Evolutionary conservation across 2,113 vertebrate species (phyloP).

Genomic region (Chrysochloris asiatica): DNA sequence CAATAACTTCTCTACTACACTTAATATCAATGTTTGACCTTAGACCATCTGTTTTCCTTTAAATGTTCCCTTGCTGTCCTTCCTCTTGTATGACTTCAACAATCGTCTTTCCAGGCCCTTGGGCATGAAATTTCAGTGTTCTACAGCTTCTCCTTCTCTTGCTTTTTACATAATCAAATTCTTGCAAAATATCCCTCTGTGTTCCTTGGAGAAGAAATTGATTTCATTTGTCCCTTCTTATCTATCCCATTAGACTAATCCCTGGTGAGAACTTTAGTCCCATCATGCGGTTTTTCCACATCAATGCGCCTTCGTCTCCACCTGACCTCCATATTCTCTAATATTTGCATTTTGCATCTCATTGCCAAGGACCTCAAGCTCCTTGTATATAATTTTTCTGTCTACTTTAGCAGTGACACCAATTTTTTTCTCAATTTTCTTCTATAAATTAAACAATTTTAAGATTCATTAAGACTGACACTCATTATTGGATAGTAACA

Average conservation of each 20-base stretch:
- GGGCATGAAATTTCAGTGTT: constrained; percentile 68
- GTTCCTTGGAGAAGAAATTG: constrained; percentile 52
- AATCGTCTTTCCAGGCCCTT: constrained; percentile 62
- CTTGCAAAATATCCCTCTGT: constrained; percentile 59
- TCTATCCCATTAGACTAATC: constrained; percentile 38
- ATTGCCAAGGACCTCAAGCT: not conserved
- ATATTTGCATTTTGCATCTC: not conserved
- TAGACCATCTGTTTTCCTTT: constrained; percentile 74
- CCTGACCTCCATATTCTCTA: not conserved
- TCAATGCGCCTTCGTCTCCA: not conserved
- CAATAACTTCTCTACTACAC: not conserved
- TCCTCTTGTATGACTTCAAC: constrained; percentile 69
- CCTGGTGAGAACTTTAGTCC: constrained; percentile 48
- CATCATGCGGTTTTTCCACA: not conserved
- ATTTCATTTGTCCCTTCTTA: constrained; percentile 57
- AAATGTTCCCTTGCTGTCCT: constrained; percentile 63
- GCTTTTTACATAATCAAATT: constrained; percentile 62
- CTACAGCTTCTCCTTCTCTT: constrained; percentile 28
- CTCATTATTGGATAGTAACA: not conserved
- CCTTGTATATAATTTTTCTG: not conserved
- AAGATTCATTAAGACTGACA: not conserved
- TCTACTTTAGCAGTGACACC: not conserved
- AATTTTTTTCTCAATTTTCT: not conserved
- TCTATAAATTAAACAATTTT: constrained; percentile 12
- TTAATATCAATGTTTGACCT: constrained; percentile 14